Base-by-base conservation (phyloP, 2,797 vertebrate genomes). In the Galaxias olidus region DNA sequence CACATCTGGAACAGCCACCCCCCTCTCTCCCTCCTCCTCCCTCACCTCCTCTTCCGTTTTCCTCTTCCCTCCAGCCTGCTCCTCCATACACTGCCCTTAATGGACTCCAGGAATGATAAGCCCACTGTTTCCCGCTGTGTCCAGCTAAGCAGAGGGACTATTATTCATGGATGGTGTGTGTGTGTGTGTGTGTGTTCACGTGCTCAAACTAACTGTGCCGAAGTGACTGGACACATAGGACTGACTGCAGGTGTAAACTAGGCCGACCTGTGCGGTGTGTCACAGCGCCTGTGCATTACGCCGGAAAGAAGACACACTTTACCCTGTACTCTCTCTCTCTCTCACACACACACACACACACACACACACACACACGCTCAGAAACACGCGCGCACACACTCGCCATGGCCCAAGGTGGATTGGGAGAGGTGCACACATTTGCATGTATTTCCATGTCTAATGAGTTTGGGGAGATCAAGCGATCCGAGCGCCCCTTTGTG, bases 341-440 rank as follows among this genome's bases (percentile, higher is more conserved):
- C 69, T 67, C 60, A 78, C 61, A 58, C 46, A 65, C 47, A 70
- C 17, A 45, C 45, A 57, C 20, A 48, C 50, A 49, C 48, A 18
- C 54, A 61, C 42, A 62, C 52, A 67, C 51, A 56, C 54, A 63
- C 61, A 54, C 65, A 67, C 66, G 75, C 69, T 66, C 66, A 61
- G 69, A 68, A 55, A 68, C 63, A 71, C n/a, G n/a, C 70, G 63
- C 74, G 41, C 75, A 52, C 69, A 69, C 74, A 71, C 81, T 73
- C 89, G 80, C 82, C 85, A 63, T 90, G 87, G 89, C 90, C 90
- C 87, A 90, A 90, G 87, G 89, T 91, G 87, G 86, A 89, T 88
- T 90, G 89, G 82, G 89, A 87, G 87, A 90, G 88, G 88, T 92
- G 90, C 87, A 91, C 91, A 88, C 67, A 89, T 92, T 90, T 90